phyloP scores from a whole-genome alignment of 2,888 invertebrate genomes.

The Apeira syringaria region DNA sequence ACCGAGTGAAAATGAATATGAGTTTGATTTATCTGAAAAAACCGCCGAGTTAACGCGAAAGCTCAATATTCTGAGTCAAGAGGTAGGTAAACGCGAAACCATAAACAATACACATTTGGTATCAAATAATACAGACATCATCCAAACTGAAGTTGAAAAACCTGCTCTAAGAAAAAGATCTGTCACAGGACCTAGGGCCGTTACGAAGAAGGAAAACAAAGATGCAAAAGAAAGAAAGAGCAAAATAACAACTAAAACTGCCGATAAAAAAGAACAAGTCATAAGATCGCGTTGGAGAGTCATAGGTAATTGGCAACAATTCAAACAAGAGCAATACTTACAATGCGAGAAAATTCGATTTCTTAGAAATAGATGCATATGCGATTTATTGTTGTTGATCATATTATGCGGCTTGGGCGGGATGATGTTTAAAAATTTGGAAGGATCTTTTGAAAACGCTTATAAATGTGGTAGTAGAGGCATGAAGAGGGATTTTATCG shows the following conservation, averaged over 20 bases:
- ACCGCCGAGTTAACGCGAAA: conserved; percentile 74
- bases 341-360: conserved; percentile 81
- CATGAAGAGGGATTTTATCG: conserved; percentile 93
- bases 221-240: conserved; percentile 43
- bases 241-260: conserved; percentile 40
- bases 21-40: conserved; percentile 74
- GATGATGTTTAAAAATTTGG: conserved; percentile 90
- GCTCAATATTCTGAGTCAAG: conserved; percentile 67
- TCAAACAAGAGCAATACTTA: conserved; percentile 81
- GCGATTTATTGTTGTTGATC: conserved; percentile 87
- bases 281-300: conserved; percentile 68
- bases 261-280: conserved; percentile 49
- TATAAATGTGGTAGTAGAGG: conserved; percentile 95
- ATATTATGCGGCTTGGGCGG: conserved; percentile 92
- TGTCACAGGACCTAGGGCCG: conserved; percentile 41
- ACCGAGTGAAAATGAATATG: conserved; percentile 79
- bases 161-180: conserved; percentile 60
- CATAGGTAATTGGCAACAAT: conserved; percentile 80
- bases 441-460: conserved; percentile 93
- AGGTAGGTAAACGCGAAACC: conserved; percentile 58
- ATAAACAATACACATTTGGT: conserved; percentile 50
- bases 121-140: conserved; percentile 38
- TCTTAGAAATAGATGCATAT: conserved; percentile 86
- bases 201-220: conserved; percentile 40
- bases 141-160: conserved; percentile 42